Conservation (phyloP, 2,888 invertebrate species). For the Argyra leucocephala region DNA sequence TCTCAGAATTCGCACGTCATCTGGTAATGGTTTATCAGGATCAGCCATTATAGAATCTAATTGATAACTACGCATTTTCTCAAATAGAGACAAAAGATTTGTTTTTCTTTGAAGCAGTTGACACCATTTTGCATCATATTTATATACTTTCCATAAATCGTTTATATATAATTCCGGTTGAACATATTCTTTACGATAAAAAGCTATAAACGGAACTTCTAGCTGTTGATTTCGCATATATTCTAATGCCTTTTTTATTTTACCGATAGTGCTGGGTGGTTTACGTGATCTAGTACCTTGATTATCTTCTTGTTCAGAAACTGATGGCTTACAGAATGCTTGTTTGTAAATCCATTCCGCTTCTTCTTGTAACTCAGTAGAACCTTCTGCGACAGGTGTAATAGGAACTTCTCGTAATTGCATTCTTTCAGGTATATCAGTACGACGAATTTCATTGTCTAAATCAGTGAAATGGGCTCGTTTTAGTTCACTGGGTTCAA, state of each 20-base stretch:
- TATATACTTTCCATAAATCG: conserved; percentile 97
- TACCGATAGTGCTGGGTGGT: conserved; percentile 65
- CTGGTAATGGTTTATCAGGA: conserved; percentile 74
- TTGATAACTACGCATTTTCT: conserved; percentile 88
- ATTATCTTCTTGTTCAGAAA: conserved; percentile 59
- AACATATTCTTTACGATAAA: conserved; percentile 96
- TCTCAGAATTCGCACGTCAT: conserved; percentile 68
- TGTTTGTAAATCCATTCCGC: conserved; percentile 96
- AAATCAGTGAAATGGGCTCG: conserved; percentile 90
- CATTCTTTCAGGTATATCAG: conserved; percentile 86
- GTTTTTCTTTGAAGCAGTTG: conserved; percentile 76
- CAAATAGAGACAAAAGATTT: conserved; percentile 69
- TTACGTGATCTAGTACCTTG: conserved; percentile 47
- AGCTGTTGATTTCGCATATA: conserved; percentile 91
- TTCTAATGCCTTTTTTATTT: conserved; percentile 87
- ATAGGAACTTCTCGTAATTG: conserved; percentile 82
- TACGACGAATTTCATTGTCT: conserved; percentile 81
- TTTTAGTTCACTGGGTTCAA: conserved; percentile 95
- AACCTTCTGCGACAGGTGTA: conserved; percentile 69
- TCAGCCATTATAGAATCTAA: conserved; percentile 70
- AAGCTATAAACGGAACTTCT: conserved; percentile 97
- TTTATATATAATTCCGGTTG: conserved; percentile 88
- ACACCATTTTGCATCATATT: conserved; percentile 91
- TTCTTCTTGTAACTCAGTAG: conserved; percentile 83
- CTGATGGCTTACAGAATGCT: conserved; percentile 75